phyloP scores from a whole-genome alignment of 2,888 invertebrate genomes.

The Tetheella fluctuosa region DNA sequence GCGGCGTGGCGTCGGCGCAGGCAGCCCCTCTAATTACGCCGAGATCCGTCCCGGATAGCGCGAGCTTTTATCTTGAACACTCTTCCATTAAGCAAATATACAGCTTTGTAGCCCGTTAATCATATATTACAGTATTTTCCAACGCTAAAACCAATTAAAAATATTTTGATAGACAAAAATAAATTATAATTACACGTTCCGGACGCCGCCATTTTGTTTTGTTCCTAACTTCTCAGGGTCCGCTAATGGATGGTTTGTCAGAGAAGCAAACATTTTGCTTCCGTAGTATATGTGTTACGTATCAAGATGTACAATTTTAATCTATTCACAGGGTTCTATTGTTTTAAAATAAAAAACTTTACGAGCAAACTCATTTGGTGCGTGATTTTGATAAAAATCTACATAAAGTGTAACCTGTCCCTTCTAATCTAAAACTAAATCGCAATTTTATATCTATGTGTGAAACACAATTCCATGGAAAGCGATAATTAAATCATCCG shows the following conservation, averaged over 20 bases:
- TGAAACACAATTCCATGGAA: conserved; percentile 15
- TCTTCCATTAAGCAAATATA: conserved; percentile 83
- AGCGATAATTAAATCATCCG: conserved; percentile 21
- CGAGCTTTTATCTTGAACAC: conserved; percentile 79
- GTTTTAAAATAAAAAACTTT: conserved; percentile 50
- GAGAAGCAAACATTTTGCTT: conserved; percentile 67
- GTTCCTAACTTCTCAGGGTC: conserved; percentile 45
- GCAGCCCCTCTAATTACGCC: conserved; percentile 74
- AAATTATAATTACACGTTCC: conserved; percentile 67
- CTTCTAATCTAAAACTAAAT: background rate
- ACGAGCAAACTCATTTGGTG: conserved; percentile 43
- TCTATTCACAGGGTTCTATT: conserved; percentile 55
- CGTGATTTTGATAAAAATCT: conserved; percentile 33
- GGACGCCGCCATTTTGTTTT: conserved; percentile 60
- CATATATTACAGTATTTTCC: conserved; percentile 76
- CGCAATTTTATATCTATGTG: conserved; percentile 3
- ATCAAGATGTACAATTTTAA: conserved; percentile 50
- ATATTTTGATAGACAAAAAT: conserved; percentile 82
- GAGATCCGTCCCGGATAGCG: conserved; percentile 76
- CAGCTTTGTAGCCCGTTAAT: conserved; percentile 76
- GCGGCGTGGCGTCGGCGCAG: conserved; percentile 36
- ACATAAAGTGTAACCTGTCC: background rate
- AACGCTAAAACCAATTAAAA: conserved; percentile 79
- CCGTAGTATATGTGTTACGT: conserved; percentile 54
- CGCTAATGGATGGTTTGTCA: conserved; percentile 67